phyloP scores from a whole-genome alignment of 2,113 vertebrate genomes.

The Lampris megalopsis region DNA sequence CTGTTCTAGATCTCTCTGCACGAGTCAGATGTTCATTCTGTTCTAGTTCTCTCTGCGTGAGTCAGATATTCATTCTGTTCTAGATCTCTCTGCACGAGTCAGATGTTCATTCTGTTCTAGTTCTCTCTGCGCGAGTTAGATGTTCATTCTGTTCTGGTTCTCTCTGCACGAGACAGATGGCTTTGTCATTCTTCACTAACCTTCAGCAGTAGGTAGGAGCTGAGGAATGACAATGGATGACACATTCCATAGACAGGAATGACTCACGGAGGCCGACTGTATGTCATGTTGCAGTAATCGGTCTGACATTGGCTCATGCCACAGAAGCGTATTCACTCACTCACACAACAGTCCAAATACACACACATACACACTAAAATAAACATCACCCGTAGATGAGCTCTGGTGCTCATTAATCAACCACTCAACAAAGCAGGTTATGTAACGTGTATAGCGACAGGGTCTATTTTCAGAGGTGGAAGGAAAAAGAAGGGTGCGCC shows the following conservation, averaged over 20 bases:
- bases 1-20: too few species aligned
- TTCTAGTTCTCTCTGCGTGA: too few species aligned
- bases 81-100: too few species aligned
- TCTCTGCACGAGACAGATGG: too few species aligned
- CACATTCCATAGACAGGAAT: neutral
- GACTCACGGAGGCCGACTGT: neutral
- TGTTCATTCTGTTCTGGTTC: too few species aligned
- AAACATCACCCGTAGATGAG: constrained; percentile 1
- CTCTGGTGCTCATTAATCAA: constrained; percentile 52
- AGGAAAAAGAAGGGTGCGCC: constrained; percentile 41
- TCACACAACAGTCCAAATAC: neutral
- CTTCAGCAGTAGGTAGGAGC: neutral
- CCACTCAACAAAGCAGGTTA: constrained; percentile 55
- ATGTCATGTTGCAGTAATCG: neutral
- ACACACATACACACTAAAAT: constrained; percentile 28
- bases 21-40: too few species aligned
- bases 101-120: too few species aligned
- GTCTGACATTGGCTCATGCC: neutral
- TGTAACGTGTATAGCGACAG: constrained; percentile 50
- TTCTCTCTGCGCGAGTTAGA: too few species aligned
- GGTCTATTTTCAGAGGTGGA: constrained; percentile 74
- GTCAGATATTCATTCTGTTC: too few species aligned
- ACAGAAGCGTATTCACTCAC: constrained; percentile 23
- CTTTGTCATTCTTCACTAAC: too few species aligned
- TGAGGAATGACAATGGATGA: neutral